These are phyloP conservation scores for Notothenia coriiceps DNA, from an alignment of 2,113 vertebrate genomes.

Conservation along the genomic window DNA sequence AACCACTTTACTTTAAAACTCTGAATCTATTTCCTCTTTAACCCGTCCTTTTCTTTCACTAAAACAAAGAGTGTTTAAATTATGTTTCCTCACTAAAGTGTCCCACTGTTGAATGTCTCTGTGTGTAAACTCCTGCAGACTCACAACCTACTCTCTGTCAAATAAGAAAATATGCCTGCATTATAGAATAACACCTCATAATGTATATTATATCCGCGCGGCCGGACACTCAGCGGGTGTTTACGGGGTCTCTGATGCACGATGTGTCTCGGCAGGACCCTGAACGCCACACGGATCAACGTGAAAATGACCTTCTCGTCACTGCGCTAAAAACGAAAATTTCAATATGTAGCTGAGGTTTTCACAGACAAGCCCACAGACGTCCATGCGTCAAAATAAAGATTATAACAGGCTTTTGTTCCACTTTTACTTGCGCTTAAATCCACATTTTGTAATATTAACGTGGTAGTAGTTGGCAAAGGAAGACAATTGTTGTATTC, in stretches of 20 bases:
- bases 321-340: not conserved
- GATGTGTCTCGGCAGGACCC: conserved; percentile 62
- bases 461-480: no score
- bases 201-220: conserved; percentile 23
- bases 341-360: conserved; percentile 13
- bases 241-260: conserved; percentile 22
- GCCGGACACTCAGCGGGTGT: conserved; percentile 10
- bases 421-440: not conserved
- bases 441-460: not conserved
- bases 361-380: conserved; percentile 31
- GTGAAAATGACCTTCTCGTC: conserved; percentile 51
- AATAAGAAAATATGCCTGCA: conserved; percentile 26
- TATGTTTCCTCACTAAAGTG: not conserved
- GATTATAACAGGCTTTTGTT: not conserved
- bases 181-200: conserved; percentile 53
- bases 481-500: no score
- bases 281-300: not conserved
- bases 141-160: not conserved
- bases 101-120: not conserved
- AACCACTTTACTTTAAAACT: not conserved
- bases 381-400: not conserved
- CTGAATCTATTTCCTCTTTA: not conserved
- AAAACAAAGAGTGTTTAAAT: not conserved
- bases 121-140: conserved; percentile 4
- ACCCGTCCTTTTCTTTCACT: not conserved